phyloP scores from a whole-genome alignment of 2,888 invertebrate species.

The Xestia c-nigrum region DNA sequence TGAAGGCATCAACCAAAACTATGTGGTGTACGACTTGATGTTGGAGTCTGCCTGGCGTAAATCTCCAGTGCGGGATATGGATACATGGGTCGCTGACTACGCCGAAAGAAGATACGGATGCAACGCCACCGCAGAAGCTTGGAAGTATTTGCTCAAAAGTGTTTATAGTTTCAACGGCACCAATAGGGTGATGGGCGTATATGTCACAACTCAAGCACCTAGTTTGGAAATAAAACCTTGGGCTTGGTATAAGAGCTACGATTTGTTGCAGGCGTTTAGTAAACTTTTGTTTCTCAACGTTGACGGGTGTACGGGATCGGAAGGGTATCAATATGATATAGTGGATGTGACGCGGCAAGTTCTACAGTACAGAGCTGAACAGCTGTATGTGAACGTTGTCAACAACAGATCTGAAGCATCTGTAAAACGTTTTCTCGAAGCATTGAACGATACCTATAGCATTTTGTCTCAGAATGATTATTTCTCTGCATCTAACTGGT shows the following conservation, averaged over 20 bases:
- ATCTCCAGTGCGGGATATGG: conserved; percentile 90
- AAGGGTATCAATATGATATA: conserved; percentile 93
- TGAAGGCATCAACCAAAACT: conserved; percentile 99
- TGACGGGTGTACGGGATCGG: conserved; percentile 64
- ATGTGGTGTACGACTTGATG: conserved; percentile 97
- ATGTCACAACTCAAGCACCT: conserved; percentile 92
- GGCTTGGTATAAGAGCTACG: conserved; percentile 93
- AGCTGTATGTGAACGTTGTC: conserved; percentile 91
- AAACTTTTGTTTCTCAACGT: conserved; percentile 78
- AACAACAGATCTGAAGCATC: conserved; percentile 76
- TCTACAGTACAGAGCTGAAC: conserved; percentile 93
- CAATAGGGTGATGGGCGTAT: conserved; percentile 93
- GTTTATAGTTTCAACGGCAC: conserved; percentile 93
- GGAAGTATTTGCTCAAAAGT: conserved; percentile 92
- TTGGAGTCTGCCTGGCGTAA: conserved; percentile 95
- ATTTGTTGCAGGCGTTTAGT: conserved; percentile 90
- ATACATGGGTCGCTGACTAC: conserved; percentile 92
- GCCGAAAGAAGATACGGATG: conserved; percentile 94
- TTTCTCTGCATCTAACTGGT: conserved; percentile 77
- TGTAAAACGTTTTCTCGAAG: conserved; percentile 78
- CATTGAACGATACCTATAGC: conserved; percentile 76
- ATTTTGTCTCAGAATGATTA: conserved; percentile 75
- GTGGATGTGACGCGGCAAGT: conserved; percentile 97
- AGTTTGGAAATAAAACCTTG: conserved; percentile 92
- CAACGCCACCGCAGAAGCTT: conserved; percentile 90